phyloP scores from a whole-genome alignment of 2,797 vertebrate species.

The Eulemur mongoz region DNA sequence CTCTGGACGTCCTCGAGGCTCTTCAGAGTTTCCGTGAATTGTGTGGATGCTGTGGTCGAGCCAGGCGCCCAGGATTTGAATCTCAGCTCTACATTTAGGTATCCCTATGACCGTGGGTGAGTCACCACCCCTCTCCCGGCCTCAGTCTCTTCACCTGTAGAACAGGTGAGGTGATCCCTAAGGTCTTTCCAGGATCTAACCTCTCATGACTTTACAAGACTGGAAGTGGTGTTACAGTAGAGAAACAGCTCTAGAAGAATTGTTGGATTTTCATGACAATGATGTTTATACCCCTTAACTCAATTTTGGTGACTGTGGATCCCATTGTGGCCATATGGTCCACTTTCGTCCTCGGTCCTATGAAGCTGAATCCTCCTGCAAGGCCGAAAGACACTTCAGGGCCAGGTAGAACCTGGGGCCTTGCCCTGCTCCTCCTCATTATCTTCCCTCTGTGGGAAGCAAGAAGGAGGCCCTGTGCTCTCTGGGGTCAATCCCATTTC shows the following conservation, averaged over 20 bases:
- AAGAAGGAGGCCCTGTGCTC: background rate
- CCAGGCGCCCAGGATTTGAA: background rate
- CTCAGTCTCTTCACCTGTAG: background rate
- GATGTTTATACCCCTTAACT: background rate
- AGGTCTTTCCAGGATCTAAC: background rate
- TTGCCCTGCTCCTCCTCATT: background rate
- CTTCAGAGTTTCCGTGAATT: accelerated
- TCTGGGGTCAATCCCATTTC: background rate
- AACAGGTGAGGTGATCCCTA: background rate
- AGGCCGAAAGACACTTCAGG: background rate
- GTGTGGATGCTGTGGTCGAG: background rate
- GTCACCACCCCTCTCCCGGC: background rate
- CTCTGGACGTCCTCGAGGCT: background rate
- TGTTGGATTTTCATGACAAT: background rate
- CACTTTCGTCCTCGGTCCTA: background rate
- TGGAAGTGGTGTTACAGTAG: background rate
- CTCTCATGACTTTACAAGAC: background rate
- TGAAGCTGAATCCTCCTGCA: background rate
- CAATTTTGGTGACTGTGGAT: background rate
- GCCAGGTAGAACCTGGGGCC: background rate
- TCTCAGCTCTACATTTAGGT: background rate
- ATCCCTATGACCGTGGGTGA: too few relatives aligned
- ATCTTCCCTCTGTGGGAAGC: background rate
- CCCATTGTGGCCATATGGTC: background rate
- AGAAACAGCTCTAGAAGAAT: background rate